Percentiles rank a stretch among this genome's conserved stretches.
Evolutionary conservation across 2,113 vertebrate genomes (phyloP).

Genomic region (Vombatus ursinus): DNA sequence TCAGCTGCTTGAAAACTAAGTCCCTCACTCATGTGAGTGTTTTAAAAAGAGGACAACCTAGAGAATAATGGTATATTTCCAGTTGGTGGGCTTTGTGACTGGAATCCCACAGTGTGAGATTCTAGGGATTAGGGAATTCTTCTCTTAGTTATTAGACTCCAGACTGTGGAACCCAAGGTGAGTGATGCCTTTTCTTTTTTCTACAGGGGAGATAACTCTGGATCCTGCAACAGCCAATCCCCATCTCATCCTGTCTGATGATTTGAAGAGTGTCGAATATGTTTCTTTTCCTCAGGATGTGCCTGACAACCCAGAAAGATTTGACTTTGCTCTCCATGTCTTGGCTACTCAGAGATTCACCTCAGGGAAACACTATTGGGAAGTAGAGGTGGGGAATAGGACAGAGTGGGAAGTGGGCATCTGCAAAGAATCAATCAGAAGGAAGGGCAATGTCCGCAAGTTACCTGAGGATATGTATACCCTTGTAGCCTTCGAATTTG

Average conservation of each 20-base stretch:
- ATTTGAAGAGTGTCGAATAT: conserved; percentile 40
- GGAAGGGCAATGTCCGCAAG: conserved; percentile 71
- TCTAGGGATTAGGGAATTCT: not conserved
- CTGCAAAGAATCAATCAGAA: conserved; percentile 76
- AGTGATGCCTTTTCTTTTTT: not conserved
- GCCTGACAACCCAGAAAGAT: conserved; percentile 66
- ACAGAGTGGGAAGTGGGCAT: conserved; percentile 77
- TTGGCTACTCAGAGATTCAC: conserved; percentile 76
- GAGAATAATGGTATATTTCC: not conserved
- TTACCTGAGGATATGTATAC: conserved; percentile 65
- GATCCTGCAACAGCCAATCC: conserved; percentile 71
- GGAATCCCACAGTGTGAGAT: not conserved
- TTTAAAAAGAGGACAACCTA: not conserved
- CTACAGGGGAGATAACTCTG: conserved; percentile 73
- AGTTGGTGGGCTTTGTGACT: not conserved
- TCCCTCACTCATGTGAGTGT: not conserved
- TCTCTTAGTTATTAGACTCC: not conserved
- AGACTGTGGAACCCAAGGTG: not conserved
- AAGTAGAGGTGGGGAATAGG: conserved; percentile 69
- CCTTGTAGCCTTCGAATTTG: conserved; percentile 68
- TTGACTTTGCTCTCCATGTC: conserved; percentile 55
- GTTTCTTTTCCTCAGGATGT: not conserved
- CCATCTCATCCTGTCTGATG: conserved; percentile 56
- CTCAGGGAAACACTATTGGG: conserved; percentile 79
- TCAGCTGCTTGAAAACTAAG: not conserved